Conservation (phyloP, 2,888 invertebrate species). For the Antheraea assamensis region DNA sequence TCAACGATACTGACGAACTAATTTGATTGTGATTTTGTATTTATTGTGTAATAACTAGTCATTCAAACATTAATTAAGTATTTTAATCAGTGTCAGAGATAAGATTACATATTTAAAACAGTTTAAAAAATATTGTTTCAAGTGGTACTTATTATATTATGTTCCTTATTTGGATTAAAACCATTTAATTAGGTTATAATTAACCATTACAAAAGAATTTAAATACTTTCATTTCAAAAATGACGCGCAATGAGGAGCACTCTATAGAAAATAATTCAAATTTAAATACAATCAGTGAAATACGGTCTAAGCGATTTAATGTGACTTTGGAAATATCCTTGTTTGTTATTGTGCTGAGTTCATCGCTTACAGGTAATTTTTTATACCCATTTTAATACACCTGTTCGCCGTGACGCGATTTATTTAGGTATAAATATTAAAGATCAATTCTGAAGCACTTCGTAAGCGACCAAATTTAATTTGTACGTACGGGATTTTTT, state of each 20-base stretch:
- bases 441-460: background rate
- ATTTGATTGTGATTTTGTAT: background rate
- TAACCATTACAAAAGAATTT: background rate
- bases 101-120: background rate
- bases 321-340: slow-evolving; percentile 71
- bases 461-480: background rate
- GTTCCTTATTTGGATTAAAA: background rate
- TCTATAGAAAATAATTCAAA: slow-evolving; percentile 44
- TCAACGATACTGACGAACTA: background rate
- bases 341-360: slow-evolving; percentile 63
- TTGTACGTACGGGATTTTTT: no score
- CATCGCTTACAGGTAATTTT: slow-evolving; percentile 63
- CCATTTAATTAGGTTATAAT: background rate
- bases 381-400: background rate
- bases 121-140: background rate
- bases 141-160: background rate
- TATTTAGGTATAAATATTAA: background rate
- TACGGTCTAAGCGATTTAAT: slow-evolving; percentile 50
- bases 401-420: background rate
- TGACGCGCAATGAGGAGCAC: background rate
- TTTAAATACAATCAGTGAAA: slow-evolving; percentile 50
- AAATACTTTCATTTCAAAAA: background rate
- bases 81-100: background rate
- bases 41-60: background rate
- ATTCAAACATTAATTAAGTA: background rate